Percentiles rank a stretch among this genome's conserved stretches.
Conservation (phyloP, 2,113 vertebrate species). For the Lepidothrix coronata region DNA sequence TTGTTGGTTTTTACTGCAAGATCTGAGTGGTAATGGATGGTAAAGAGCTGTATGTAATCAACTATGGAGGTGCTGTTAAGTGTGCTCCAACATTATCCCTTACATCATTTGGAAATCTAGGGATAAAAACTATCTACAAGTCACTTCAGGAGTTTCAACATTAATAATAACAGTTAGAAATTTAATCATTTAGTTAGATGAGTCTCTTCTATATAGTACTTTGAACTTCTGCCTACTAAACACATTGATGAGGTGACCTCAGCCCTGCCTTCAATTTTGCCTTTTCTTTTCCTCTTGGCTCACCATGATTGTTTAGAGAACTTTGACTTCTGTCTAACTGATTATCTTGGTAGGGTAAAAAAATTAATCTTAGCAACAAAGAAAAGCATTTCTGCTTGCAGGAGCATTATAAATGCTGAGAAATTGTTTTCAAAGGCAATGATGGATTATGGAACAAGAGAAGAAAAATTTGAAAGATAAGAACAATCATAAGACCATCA, state of each 20-base stretch:
- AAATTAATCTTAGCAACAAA: conserved; percentile 49
- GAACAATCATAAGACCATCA: background rate
- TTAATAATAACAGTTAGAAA: background rate
- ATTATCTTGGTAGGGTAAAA: conserved; percentile 27
- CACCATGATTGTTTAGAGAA: background rate
- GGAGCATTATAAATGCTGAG: conserved; percentile 20
- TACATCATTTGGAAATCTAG: background rate
- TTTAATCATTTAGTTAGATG: background rate
- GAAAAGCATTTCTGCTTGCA: background rate
- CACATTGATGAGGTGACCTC: background rate
- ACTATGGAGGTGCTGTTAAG: background rate
- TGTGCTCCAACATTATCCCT: background rate
- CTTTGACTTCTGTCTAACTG: conserved; percentile 34
- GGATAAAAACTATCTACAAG: background rate
- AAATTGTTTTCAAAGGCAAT: background rate
- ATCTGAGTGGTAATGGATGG: background rate
- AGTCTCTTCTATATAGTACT: background rate
- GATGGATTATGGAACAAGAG: background rate
- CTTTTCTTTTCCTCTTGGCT: background rate
- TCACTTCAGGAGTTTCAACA: background rate
- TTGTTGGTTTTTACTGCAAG: background rate
- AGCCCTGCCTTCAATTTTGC: background rate
- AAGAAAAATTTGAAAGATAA: background rate
- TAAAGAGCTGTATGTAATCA: background rate
- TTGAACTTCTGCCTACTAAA: conserved; percentile 5